A percentile compares a stretch with the other conserved stretches of the same genome.
These are phyloP conservation scores for Grantiella picta DNA, from an alignment of 2,113 vertebrate species.

Conservation along the genomic window DNA sequence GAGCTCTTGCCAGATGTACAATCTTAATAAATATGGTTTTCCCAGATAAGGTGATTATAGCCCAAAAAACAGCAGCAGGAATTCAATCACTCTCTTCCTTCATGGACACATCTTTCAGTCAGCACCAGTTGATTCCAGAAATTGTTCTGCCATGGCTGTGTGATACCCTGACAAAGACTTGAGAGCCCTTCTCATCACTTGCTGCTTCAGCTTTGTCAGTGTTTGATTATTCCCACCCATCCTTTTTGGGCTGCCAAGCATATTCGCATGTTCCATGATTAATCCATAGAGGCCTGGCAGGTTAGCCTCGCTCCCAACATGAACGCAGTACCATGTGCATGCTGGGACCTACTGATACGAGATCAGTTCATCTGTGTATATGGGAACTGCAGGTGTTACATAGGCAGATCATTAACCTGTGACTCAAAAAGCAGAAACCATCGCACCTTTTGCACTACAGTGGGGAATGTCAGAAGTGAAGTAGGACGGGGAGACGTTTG, in stretches of 20 bases:
- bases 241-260: neutral
- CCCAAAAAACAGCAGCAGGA: neutral
- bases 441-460: neutral
- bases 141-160: neutral
- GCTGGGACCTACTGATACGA: neutral
- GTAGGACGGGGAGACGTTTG: neutral
- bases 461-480: neutral
- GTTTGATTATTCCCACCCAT: neutral
- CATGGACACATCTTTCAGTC: neutral
- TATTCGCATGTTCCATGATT: neutral
- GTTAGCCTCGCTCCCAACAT: fast-evolving
- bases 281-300: neutral
- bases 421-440: neutral
- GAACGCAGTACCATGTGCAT: fast-evolving
- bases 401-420: neutral
- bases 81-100: neutral
- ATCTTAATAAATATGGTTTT: neutral
- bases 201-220: neutral
- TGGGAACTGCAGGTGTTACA: neutral
- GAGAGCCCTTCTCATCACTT: neutral
- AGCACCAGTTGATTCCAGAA: neutral
- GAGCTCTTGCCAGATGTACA: neutral
- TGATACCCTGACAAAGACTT: neutral
- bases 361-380: fast-evolving
- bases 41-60: neutral